Conservation (phyloP, 2,797 vertebrate species). For the Carcharodon carcharias region DNA sequence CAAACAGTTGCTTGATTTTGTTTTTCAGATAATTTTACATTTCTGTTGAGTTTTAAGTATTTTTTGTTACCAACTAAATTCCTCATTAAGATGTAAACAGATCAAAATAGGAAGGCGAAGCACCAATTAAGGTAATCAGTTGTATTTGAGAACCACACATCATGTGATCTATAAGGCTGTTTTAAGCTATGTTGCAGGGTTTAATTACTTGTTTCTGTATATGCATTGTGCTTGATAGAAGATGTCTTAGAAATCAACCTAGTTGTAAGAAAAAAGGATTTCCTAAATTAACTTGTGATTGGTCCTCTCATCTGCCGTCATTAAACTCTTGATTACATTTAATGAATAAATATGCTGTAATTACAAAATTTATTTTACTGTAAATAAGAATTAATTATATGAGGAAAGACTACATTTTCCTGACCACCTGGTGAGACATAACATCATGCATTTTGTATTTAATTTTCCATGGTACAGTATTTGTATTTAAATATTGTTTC, state of each 20-base stretch:
- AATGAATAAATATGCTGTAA: slow-evolving; percentile 99
- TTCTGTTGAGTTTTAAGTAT: slow-evolving; percentile 30
- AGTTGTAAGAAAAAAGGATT: slow-evolving; percentile 85
- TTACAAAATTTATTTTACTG: slow-evolving; percentile 79
- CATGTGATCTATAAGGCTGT: slow-evolving; percentile 77
- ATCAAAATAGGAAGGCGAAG: slow-evolving; percentile 83
- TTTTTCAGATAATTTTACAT: slow-evolving; percentile 18
- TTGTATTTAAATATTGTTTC: slow-evolving; percentile 37
- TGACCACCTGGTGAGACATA: slow-evolving; percentile 98
- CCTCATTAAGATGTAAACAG: slow-evolving; percentile 77
- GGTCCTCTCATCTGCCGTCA: slow-evolving; percentile 98
- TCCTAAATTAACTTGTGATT: slow-evolving; percentile 99
- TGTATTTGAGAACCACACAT: slow-evolving; percentile 94
- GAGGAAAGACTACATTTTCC: slow-evolving; percentile 95
- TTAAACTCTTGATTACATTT: slow-evolving; percentile 62
- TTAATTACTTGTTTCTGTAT: slow-evolving; percentile 99
- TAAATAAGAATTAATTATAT: slow-evolving; percentile 97
- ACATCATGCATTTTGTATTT: slow-evolving; percentile 65
- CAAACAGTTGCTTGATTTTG: neutral
- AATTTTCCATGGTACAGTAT: slow-evolving; percentile 35
- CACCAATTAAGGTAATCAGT: slow-evolving; percentile 99
- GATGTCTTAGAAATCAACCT: slow-evolving; percentile 94
- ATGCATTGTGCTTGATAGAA: slow-evolving; percentile 85
- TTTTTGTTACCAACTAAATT: slow-evolving; percentile 43
- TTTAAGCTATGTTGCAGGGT: slow-evolving; percentile 88